A percentile compares a stretch with the other conserved stretches of the same genome.
Evolutionary conservation across 1,140 invertebrate genomes (phyloP).

Genomic region (Papilio machaon): DNA sequence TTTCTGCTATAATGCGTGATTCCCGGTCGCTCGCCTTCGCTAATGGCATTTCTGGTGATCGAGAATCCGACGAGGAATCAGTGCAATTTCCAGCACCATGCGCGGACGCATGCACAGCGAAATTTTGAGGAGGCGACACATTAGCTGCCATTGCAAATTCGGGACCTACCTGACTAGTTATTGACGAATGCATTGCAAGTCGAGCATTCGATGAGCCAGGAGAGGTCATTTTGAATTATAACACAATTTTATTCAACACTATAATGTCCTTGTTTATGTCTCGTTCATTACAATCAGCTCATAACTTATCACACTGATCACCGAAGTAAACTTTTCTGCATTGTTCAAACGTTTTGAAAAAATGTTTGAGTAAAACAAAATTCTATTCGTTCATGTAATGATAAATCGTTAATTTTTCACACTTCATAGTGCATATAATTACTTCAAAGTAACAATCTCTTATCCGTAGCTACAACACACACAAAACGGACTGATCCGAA

Average conservation of each 20-base stretch:
- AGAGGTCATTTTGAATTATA: conserved; percentile 60
- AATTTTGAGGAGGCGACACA: conserved; percentile 53
- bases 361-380: background rate
- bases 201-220: conserved; percentile 56
- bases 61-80: conserved; percentile 73
- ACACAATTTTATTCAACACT: conserved; percentile 43
- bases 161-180: conserved; percentile 55
- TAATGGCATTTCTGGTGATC: conserved; percentile 65
- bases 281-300: conserved; percentile 50
- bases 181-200: conserved; percentile 53
- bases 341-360: conserved; percentile 13
- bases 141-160: conserved; percentile 61
- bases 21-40: conserved; percentile 84
- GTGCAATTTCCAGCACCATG: conserved; percentile 51
- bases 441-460: background rate
- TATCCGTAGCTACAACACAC: background rate
- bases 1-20: conserved; percentile 93
- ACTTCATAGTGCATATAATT: conserved; percentile 8
- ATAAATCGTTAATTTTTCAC: conserved; percentile 9
- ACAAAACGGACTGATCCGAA: conserved; percentile 25
- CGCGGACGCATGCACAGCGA: conserved; percentile 49
- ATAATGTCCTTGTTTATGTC: conserved; percentile 62
- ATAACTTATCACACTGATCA: conserved; percentile 41
- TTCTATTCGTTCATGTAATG: conserved; percentile 7
- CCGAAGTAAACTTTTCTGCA: conserved; percentile 37